phyloP scores from a whole-genome alignment of 1,140 invertebrate species.

The Euwallacea similis region DNA sequence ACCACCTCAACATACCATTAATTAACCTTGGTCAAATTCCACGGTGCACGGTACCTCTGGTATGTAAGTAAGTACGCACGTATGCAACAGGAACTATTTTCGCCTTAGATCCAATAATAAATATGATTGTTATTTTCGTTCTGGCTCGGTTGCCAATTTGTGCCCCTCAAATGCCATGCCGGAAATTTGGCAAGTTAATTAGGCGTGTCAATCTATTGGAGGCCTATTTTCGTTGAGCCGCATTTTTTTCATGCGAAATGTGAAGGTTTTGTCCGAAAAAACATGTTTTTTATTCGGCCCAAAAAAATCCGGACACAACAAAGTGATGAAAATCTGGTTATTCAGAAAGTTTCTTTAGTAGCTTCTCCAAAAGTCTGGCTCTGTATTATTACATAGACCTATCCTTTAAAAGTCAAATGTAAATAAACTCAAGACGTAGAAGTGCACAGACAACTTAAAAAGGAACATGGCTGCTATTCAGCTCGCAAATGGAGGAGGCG shows the following conservation, averaged over 20 bases:
- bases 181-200: conserved; percentile 12
- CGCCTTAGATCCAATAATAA: conserved; percentile 3
- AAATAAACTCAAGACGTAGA: no score
- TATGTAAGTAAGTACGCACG: background rate
- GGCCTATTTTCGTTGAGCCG: background rate
- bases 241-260: no score
- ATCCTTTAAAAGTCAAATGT: no score
- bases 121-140: conserved; percentile 7
- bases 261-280: no score
- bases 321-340: no score
- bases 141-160: conserved; percentile 8
- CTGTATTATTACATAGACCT: no score
- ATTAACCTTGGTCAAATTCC: conserved; percentile 4
- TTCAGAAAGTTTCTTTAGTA: no score
- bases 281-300: no score
- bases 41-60: background rate
- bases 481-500: conserved; percentile 20
- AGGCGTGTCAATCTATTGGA: conserved; percentile 1
- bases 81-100: conserved; percentile 6
- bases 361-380: no score
- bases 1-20: conserved; percentile 4
- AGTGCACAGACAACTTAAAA: conserved; percentile 22
- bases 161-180: conserved; percentile 1
- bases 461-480: conserved; percentile 23
- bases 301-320: no score